These are phyloP conservation scores for Timema podura DNA, from an alignment of 2,888 invertebrate species.

Conservation along the genomic window DNA sequence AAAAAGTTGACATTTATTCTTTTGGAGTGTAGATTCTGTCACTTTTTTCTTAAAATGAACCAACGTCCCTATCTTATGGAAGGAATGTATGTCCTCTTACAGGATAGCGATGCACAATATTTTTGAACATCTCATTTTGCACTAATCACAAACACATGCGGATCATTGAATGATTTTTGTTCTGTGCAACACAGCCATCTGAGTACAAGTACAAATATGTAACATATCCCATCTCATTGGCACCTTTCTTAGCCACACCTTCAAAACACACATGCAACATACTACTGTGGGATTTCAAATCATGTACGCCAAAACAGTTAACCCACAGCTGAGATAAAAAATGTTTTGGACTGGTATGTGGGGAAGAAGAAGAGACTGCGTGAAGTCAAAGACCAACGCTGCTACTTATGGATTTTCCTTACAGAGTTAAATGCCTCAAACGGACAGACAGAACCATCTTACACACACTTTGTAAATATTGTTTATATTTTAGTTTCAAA, in stretches of 20 bases:
- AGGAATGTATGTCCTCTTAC: constrained; percentile 1
- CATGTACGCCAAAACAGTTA: constrained; percentile 1
- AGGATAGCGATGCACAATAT: constrained; percentile 7
- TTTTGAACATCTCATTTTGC: background rate
- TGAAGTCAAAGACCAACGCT: background rate
- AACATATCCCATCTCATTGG: background rate
- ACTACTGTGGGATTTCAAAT: background rate
- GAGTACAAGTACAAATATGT: constrained; percentile 8
- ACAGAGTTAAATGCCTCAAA: background rate
- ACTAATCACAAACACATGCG: background rate
- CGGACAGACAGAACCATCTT: no score
- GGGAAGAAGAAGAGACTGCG: background rate
- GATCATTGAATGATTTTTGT: constrained; percentile 11
- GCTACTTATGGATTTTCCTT: background rate
- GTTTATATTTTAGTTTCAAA: no score
- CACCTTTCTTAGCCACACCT: constrained; percentile 5
- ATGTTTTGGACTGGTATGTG: background rate
- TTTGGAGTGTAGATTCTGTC: background rate
- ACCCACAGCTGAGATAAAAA: background rate
- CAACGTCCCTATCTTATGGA: background rate
- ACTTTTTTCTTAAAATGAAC: background rate
- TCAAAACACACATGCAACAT: background rate
- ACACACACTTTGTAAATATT: no score
- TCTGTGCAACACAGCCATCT: background rate
- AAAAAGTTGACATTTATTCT: background rate